Evolutionary conservation across 2,888 invertebrate species (phyloP).

Genomic region (Sialis fuliginosa): DNA sequence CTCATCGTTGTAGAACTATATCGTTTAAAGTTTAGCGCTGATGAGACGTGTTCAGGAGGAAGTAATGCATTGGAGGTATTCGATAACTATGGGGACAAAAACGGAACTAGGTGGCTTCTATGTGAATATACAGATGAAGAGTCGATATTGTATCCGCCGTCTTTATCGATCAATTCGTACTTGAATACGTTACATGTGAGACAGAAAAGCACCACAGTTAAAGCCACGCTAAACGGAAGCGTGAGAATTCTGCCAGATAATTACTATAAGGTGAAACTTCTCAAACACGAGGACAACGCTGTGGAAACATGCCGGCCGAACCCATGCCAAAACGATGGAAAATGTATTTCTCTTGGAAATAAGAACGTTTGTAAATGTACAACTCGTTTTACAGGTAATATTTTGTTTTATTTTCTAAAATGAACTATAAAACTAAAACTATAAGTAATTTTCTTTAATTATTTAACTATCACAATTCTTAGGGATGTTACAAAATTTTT

Average conservation of each 20-base stretch:
- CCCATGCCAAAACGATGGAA: slow-evolving; percentile 53
- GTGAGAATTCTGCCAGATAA: slow-evolving; percentile 42
- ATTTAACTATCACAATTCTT: no score
- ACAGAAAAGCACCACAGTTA: slow-evolving; percentile 27
- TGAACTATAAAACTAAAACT: no score
- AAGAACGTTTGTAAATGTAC: slow-evolving; percentile 48
- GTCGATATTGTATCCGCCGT: slow-evolving; percentile 18
- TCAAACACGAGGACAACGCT: slow-evolving; percentile 36
- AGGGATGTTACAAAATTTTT: no score
- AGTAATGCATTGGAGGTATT: slow-evolving; percentile 23
- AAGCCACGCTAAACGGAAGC: slow-evolving; percentile 39
- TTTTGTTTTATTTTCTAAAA: no score
- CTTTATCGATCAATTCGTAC: slow-evolving; percentile 45
- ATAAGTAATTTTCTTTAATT: no score
- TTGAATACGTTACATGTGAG: slow-evolving; percentile 44
- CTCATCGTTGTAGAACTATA: slow-evolving; percentile 31
- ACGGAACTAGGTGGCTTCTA: slow-evolving; percentile 50
- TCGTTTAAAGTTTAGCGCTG: slow-evolving; percentile 26
- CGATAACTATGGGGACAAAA: slow-evolving; percentile 52
- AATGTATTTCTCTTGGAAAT: slow-evolving; percentile 39
- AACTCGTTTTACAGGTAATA: slow-evolving; percentile 53
- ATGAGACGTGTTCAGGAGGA: slow-evolving; percentile 16
- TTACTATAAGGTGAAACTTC: slow-evolving; percentile 43
- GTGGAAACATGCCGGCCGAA: slow-evolving; percentile 55
- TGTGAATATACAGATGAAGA: slow-evolving; percentile 27